phyloP scores from a whole-genome alignment of 53 echinoderm and acorn worm genomes.

The Antedon mediterranea region DNA sequence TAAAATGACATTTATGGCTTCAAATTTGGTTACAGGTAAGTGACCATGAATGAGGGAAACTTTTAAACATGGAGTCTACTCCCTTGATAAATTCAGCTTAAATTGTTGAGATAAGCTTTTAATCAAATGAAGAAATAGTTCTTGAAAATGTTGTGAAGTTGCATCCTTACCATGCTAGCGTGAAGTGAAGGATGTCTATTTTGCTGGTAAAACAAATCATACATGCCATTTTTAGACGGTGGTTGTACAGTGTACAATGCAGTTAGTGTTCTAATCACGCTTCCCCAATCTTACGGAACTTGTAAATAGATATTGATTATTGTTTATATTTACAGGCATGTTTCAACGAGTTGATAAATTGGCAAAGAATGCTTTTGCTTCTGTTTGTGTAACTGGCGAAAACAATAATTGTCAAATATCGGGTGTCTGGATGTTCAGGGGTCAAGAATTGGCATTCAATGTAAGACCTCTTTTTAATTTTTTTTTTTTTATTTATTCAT shows the following conservation, averaged over 20 bases:
- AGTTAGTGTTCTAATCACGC: no score
- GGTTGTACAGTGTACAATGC: no score
- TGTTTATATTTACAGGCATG: slow-evolving; percentile 35
- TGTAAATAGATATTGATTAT: neutral
- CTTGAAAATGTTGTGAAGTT: no score
- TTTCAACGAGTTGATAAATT: slow-evolving; percentile 65
- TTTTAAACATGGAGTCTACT: no score
- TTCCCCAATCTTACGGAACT: neutral
- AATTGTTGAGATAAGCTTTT: no score
- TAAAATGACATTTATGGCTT: slow-evolving; percentile 35
- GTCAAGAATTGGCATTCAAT: slow-evolving; percentile 57
- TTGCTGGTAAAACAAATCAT: no score
- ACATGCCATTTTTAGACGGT: no score
- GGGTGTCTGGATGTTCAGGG: slow-evolving; percentile 80
- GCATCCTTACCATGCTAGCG: no score
- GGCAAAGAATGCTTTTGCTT: slow-evolving; percentile 59
- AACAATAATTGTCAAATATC: slow-evolving; percentile 28
- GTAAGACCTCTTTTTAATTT: slow-evolving; percentile 19
- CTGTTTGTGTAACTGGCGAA: slow-evolving; percentile 38
- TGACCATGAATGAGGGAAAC: no score
- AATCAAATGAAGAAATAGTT: no score
- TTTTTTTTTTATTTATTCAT: neutral
- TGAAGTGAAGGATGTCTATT: no score
- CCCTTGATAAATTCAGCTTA: no score
- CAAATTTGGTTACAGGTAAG: slow-evolving; percentile 70